phyloP scores from a whole-genome alignment of 2,113 vertebrate genomes.

The Cochlearius cochlearius region DNA sequence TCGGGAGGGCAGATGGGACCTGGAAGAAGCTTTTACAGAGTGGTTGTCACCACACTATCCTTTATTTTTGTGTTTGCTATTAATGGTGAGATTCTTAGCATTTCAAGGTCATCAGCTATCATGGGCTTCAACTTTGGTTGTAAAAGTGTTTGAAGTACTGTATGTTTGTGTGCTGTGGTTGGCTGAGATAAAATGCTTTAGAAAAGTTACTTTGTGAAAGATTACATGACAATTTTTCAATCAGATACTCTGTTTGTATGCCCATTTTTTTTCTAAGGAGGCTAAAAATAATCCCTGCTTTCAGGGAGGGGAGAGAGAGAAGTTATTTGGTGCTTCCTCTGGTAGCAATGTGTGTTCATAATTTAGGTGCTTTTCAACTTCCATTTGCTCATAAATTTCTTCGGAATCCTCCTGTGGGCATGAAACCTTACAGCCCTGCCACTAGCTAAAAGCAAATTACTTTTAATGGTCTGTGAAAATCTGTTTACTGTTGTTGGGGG shows the following conservation, averaged over 20 bases:
- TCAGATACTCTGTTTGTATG: not conserved
- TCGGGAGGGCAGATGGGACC: not conserved
- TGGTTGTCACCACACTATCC: not conserved
- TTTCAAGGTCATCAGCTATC: not conserved
- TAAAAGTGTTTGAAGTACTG: not conserved
- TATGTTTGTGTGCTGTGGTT: not conserved
- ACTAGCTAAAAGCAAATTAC: conserved; percentile 30
- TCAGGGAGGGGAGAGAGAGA: not conserved
- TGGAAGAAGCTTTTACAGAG: not conserved
- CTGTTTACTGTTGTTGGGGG: not conserved
- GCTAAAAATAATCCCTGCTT: conserved; percentile 42
- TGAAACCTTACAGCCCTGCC: not conserved
- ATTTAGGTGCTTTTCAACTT: conserved; percentile 55
- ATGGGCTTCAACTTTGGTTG: not conserved
- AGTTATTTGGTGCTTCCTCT: conserved; percentile 56
- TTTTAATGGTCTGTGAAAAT: conserved; percentile 32
- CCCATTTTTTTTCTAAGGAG: not conserved
- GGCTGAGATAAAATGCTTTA: not conserved
- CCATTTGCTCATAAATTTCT: conserved; percentile 55
- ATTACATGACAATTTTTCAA: not conserved
- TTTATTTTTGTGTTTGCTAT: not conserved
- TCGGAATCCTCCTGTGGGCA: conserved; percentile 14
- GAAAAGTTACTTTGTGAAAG: not conserved
- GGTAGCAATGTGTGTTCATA: conserved; percentile 33
- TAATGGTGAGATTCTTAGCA: not conserved